These are phyloP conservation scores for Dermochelys coriacea DNA, from an alignment of 2,797 vertebrate species.

Conservation along the genomic window DNA sequence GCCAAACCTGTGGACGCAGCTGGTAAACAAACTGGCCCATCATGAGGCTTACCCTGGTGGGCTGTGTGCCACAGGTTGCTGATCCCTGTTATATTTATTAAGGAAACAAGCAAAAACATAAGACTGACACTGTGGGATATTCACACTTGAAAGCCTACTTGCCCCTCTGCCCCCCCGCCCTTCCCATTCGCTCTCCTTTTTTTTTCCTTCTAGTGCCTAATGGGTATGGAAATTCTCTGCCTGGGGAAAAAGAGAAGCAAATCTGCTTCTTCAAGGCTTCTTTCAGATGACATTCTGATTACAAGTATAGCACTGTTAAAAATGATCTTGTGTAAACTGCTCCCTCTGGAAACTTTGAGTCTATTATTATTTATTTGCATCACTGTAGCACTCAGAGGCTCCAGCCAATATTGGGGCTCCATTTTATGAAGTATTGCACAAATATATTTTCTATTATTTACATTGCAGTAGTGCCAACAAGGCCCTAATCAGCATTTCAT, in stretches of 20 bases:
- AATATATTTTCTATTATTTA: background rate
- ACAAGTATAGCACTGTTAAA: too few species aligned
- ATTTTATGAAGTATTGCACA: background rate
- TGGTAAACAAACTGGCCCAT: too few species aligned
- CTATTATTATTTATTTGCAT: too few species aligned
- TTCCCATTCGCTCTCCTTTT: background rate
- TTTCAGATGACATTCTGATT: too few species aligned
- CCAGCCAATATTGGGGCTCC: background rate
- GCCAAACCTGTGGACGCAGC: too few species aligned
- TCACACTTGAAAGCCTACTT: background rate
- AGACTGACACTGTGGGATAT: background rate
- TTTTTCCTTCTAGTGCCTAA: background rate
- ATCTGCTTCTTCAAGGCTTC: too few species aligned
- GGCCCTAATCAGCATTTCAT: accelerated
- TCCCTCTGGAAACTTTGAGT: too few species aligned
- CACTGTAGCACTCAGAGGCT: background rate
- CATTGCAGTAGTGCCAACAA: background rate
- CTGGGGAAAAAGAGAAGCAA: too few species aligned
- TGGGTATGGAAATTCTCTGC: background rate
- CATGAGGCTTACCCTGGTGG: too few species aligned
- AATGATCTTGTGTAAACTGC: too few species aligned
- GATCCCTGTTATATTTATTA: background rate
- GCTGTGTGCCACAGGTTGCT: too few species aligned
- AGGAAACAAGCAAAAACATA: background rate
- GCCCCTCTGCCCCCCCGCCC: background rate